phyloP scores from a whole-genome alignment of 1,140 invertebrate genomes.

The Dufourea novaeangliae region DNA sequence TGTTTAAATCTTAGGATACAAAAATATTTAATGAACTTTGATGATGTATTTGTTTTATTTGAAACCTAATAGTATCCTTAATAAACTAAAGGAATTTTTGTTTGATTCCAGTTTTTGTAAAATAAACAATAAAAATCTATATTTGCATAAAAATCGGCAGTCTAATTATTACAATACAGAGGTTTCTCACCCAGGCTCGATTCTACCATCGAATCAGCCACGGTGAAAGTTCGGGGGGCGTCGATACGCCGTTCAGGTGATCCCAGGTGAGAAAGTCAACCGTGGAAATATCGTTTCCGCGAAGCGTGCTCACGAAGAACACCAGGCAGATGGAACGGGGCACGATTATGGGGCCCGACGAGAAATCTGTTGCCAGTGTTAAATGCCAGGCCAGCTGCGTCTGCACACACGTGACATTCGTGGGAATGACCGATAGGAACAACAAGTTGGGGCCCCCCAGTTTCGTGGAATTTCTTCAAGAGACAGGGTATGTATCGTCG shows the following conservation, averaged over 20 bases:
- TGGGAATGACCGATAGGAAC: conserved; percentile 12
- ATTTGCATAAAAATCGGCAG: too few relatives aligned
- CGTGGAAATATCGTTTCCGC: background rate
- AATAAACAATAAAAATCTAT: too few relatives aligned
- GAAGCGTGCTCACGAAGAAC: background rate
- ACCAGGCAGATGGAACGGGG: conserved; percentile 32
- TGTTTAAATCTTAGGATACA: too few relatives aligned
- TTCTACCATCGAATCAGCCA: background rate
- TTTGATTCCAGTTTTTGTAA: too few relatives aligned
- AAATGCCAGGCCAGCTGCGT: conserved; percentile 48
- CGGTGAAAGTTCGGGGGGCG: background rate
- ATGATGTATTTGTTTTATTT: too few relatives aligned
- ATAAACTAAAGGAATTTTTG: too few relatives aligned
- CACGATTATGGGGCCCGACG: conserved; percentile 41
- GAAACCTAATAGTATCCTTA: too few relatives aligned
- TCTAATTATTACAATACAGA: too few relatives aligned
- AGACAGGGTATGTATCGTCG: too few relatives aligned
- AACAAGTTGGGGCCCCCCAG: background rate
- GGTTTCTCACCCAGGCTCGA: background rate
- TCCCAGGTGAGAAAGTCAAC: conserved; percentile 4
- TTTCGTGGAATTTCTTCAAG: background rate
- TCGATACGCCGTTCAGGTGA: background rate
- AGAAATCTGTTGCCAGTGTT: conserved; percentile 47
- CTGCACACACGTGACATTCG: conserved; percentile 26
- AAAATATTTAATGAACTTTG: too few relatives aligned